A percentile compares a stretch with the other conserved stretches of the same genome.
These are phyloP conservation scores for Ivindomyrus marchei DNA, from an alignment of 2,113 vertebrate genomes.

Conservation along the genomic window DNA sequence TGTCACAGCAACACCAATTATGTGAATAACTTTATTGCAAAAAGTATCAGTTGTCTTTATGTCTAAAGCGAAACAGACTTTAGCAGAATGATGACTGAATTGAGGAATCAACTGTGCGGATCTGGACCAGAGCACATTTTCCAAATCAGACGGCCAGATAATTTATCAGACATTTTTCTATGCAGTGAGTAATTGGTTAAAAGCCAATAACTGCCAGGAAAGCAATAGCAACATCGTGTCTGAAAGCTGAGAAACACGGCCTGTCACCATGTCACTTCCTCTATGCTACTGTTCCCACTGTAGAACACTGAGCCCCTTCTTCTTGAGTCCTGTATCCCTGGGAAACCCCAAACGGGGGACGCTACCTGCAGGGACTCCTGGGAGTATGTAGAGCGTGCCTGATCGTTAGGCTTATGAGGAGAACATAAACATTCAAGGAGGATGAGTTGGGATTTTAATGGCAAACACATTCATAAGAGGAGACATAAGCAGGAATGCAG, in stretches of 20 bases:
- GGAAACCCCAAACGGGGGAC: background rate
- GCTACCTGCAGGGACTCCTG: background rate
- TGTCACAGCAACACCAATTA: background rate
- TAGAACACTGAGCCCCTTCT: background rate
- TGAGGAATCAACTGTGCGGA: background rate
- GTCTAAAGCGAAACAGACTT: background rate
- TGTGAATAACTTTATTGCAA: background rate
- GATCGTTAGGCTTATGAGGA: background rate
- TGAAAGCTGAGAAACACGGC: background rate
- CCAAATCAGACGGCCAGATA: background rate
- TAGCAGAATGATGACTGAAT: background rate
- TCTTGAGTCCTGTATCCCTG: background rate
- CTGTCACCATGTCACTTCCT: background rate
- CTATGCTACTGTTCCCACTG: background rate
- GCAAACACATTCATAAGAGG: slow-evolving; percentile 15
- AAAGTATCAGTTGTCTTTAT: background rate
- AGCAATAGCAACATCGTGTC: background rate
- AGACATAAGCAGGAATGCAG: background rate
- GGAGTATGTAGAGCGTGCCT: background rate
- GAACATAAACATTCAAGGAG: slow-evolving; percentile 24
- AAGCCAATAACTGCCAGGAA: background rate
- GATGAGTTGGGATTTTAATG: slow-evolving; percentile 26
- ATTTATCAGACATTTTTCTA: background rate
- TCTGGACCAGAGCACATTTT: background rate
- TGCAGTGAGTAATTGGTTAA: background rate